phyloP scores from a whole-genome alignment of 1,140 invertebrate species.

The Magallana angulata region DNA sequence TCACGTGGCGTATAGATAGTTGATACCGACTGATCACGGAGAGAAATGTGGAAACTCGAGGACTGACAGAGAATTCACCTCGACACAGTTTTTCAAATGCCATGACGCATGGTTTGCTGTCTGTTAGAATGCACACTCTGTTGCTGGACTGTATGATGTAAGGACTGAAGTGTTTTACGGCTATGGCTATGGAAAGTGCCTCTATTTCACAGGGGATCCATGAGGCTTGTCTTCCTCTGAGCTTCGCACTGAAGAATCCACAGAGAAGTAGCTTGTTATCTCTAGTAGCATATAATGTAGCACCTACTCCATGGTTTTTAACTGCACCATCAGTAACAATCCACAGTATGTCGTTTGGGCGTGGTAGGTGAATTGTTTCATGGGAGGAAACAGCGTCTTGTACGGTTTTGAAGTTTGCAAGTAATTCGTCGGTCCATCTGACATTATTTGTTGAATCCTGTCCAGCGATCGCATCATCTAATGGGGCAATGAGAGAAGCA shows the following conservation, averaged over 20 bases:
- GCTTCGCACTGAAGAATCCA: constrained; percentile 60
- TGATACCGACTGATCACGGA: constrained; percentile 43
- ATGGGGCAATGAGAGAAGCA: constrained; percentile 37
- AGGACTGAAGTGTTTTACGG: constrained; percentile 58
- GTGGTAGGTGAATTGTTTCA: constrained; percentile 57
- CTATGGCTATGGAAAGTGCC: constrained; percentile 49
- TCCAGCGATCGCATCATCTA: constrained; percentile 58
- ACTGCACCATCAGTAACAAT: constrained; percentile 64
- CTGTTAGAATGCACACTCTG: constrained; percentile 53
- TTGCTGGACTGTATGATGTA: constrained; percentile 59
- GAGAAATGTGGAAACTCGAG: constrained; percentile 40
- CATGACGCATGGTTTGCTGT: constrained; percentile 57
- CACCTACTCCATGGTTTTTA: constrained; percentile 50
- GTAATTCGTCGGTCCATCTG: constrained; percentile 52
- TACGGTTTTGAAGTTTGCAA: background rate
- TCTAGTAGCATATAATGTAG: constrained; percentile 55
- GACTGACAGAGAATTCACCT: constrained; percentile 49
- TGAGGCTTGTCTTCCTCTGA: constrained; percentile 45
- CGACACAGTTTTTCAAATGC: constrained; percentile 53
- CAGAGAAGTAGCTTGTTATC: constrained; percentile 31
- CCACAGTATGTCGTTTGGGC: constrained; percentile 55
- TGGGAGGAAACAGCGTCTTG: constrained; percentile 30
- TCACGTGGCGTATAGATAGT: constrained; percentile 46
- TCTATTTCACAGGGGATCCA: constrained; percentile 61
- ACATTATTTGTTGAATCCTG: constrained; percentile 54